Percentiles rank a stretch among this genome's conserved stretches.
These are phyloP conservation scores for Lycaena phlaeas DNA, from an alignment of 2,888 invertebrate species.

Conservation along the genomic window DNA sequence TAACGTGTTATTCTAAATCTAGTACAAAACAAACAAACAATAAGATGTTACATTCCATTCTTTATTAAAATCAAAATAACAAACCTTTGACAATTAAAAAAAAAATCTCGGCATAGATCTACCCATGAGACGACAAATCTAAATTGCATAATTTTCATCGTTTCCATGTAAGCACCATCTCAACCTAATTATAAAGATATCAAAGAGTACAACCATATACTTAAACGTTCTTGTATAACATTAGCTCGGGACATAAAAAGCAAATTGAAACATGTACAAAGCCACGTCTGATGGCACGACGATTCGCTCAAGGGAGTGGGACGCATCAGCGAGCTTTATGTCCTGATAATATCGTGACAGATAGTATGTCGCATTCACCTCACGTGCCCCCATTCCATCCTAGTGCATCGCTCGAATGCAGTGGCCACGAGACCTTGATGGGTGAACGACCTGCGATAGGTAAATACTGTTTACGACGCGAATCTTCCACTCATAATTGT, in stretches of 20 bases:
- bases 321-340: slow-evolving; percentile 39
- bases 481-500: slow-evolving; percentile 9
- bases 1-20: too few relatives aligned
- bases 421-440: slow-evolving; percentile 58
- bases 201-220: slow-evolving; percentile 7
- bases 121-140: too few relatives aligned
- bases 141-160: too few relatives aligned
- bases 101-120: too few relatives aligned
- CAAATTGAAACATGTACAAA: slow-evolving; percentile 24
- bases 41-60: too few relatives aligned
- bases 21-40: too few relatives aligned
- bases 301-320: slow-evolving; percentile 51
- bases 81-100: too few relatives aligned
- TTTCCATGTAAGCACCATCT: too few relatives aligned
- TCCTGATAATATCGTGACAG: slow-evolving; percentile 49
- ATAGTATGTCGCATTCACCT: slow-evolving; percentile 51
- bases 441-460: slow-evolving; percentile 51
- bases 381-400: slow-evolving; percentile 56
- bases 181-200: too few relatives aligned
- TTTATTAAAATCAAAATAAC: too few relatives aligned
- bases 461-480: slow-evolving; percentile 29
- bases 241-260: slow-evolving; percentile 10
- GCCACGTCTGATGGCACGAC: slow-evolving; percentile 31
- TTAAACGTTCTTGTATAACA: slow-evolving; percentile 7
- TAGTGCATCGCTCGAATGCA: too few relatives aligned